Percentiles rank a stretch among this genome's conserved stretches.
These are phyloP conservation scores for Pachyuromys duprasi DNA, from an alignment of 2,797 vertebrate genomes.

Conservation along the genomic window DNA sequence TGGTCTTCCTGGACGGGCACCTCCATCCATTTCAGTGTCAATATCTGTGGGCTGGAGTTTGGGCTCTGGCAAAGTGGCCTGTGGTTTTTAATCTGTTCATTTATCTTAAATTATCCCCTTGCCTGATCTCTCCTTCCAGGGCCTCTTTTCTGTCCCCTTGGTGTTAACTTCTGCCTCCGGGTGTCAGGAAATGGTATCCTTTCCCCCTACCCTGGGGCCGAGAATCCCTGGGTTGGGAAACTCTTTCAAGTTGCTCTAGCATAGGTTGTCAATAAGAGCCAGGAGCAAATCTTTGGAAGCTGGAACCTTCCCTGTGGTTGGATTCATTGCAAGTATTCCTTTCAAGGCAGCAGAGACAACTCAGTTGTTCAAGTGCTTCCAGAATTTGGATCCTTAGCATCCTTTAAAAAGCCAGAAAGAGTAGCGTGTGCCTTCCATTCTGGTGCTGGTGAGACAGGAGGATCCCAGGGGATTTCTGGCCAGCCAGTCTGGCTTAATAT, in stretches of 20 bases:
- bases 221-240: accelerated
- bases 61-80: background rate
- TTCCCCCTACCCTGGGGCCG: no score
- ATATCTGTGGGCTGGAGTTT: conserved; percentile 13
- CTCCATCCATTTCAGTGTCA: accelerated
- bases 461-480: background rate
- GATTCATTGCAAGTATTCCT: background rate
- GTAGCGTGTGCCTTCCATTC: background rate
- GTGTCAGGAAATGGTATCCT: no score
- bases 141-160: background rate
- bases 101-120: background rate
- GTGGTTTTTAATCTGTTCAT: conserved; percentile 59
- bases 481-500: background rate
- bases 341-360: background rate
- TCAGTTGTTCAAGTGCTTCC: background rate
- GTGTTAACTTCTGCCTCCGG: background rate
- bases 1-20: conserved; percentile 17
- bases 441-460: background rate
- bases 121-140: accelerated
- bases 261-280: background rate
- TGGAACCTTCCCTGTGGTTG: background rate
- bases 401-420: no score
- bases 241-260: background rate
- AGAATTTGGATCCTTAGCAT: background rate
- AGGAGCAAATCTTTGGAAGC: background rate